Base-by-base conservation (phyloP, 2,888 invertebrate species). In the Pasiphila rectangulata region DNA sequence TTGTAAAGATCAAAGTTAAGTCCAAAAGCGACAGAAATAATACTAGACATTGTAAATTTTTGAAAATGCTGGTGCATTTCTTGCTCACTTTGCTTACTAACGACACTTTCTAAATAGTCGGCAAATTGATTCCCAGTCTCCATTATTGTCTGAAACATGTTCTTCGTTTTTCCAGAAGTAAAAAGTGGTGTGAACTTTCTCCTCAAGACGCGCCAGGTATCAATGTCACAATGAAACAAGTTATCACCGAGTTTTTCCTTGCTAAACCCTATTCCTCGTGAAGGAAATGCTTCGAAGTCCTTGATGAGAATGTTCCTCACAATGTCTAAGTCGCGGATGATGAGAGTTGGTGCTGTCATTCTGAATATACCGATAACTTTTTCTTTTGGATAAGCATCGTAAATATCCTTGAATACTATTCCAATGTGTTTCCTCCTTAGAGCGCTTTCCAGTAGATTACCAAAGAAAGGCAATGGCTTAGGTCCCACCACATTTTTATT, bases 241-340 rank as follows among this genome's bases (percentile, higher is more conserved):
- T 79, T 79, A 7, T 61, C 64, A 30, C 72, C 72, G n/a, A 80
- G 35, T 3, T 60, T 62, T 38, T 70, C 54, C 17, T 72, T 67
- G 32, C 69, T 69, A 20, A 69, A 68, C 16, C 64, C 61, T 4
- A 70, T 16, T 9, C 72, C 74, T 25, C 81, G 70, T 7, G 76
- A 69, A 5, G 65, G 51, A 27, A 80, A 81, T 0, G 20, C 34
- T 4, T 72, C 65, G 20, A 79, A 81, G 27, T 80, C 79, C 36
- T 77, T 79, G 4, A 78, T 63, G 3, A 79, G 49, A 15, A 81
- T 62, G 29, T 69, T 64, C 43, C 74, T 79, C 7, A 70, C 67
- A 23, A 75, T 51, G 38, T 81, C 74, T 12, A 75, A 61, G 47
- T 82, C 79, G 7, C 72, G 64, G 25, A 82, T 57, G 5, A 79